phyloP scores from a whole-genome alignment of 2,888 invertebrate genomes.

The Megastigmus dorsalis region DNA sequence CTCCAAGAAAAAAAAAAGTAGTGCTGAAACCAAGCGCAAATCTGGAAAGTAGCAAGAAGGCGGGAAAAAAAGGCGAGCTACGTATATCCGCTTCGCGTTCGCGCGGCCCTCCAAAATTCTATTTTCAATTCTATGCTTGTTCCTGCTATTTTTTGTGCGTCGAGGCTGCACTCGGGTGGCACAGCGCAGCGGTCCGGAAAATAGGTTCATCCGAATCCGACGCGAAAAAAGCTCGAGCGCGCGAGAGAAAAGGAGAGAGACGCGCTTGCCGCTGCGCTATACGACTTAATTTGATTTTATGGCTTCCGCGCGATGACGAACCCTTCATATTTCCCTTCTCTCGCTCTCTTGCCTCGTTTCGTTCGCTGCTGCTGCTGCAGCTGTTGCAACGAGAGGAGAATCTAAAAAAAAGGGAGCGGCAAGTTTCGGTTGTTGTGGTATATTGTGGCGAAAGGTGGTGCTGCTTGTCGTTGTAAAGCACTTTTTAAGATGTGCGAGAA shows the following conservation, averaged over 20 bases:
- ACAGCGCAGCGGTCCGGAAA: slow-evolving; percentile 64
- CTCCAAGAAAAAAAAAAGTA: background rate
- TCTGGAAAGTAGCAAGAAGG: background rate
- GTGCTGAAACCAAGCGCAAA: background rate
- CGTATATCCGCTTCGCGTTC: background rate
- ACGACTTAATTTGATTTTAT: slow-evolving; percentile 48
- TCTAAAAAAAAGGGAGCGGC: too few species aligned
- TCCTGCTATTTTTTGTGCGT: slow-evolving; percentile 14
- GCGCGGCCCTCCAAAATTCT: too few species aligned
- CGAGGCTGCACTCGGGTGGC: too few species aligned
- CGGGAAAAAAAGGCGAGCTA: background rate
- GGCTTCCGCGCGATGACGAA: slow-evolving; percentile 16
- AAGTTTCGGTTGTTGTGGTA: too few species aligned
- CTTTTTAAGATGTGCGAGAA: too few species aligned
- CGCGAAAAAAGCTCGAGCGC: too few species aligned
- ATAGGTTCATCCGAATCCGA: slow-evolving; percentile 67
- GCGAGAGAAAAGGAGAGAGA: background rate
- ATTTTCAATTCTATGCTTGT: background rate
- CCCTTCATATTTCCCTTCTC: too few species aligned
- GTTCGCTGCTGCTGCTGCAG: too few species aligned
- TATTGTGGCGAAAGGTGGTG: too few species aligned
- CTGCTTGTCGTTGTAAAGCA: too few species aligned
- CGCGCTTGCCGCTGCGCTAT: slow-evolving; percentile 7
- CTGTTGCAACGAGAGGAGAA: too few species aligned
- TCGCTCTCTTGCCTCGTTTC: too few species aligned